Evolutionary conservation across 2,888 invertebrate genomes (phyloP).

Genomic region (Tryphoninae sp.): DNA sequence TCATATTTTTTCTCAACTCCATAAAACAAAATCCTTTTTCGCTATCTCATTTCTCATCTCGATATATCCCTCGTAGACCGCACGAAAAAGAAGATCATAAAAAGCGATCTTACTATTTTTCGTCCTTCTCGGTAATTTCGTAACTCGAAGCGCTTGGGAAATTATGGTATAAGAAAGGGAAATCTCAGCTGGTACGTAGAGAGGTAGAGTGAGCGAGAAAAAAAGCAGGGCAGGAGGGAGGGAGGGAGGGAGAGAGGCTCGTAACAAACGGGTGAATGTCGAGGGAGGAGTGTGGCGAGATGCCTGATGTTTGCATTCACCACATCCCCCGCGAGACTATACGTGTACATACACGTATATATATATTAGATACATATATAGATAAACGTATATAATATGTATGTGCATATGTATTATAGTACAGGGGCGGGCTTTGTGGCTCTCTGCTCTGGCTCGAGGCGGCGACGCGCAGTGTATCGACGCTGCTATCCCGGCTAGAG

Average conservation of each 20-base stretch:
- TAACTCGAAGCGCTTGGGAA: constrained; percentile 20
- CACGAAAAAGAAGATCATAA: background rate
- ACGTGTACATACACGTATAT: background rate
- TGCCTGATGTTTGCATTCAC: constrained; percentile 57
- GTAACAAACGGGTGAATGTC: constrained; percentile 58
- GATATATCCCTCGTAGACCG: background rate
- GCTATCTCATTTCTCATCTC: background rate
- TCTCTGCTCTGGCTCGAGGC: constrained; percentile 25
- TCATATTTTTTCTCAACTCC: background rate
- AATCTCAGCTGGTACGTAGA: constrained; percentile 40
- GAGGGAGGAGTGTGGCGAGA: constrained; percentile 48
- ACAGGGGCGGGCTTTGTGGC: constrained; percentile 40
- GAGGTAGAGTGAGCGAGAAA: constrained; percentile 24
- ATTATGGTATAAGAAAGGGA: constrained; percentile 31
- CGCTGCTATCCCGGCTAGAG: constrained; percentile 34
- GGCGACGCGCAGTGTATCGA: constrained; percentile 62
- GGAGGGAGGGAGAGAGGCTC: constrained; percentile 33
- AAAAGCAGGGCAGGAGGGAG: constrained; percentile 30
- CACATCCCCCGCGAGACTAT: constrained; percentile 37
- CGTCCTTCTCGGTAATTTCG: background rate
- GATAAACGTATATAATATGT: constrained; percentile 5
- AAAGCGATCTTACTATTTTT: background rate
- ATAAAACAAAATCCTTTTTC: background rate
- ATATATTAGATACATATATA: background rate
- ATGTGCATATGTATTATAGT: constrained; percentile 2